phyloP scores from a whole-genome alignment of 2,888 invertebrate species.

The Agyllia agylla region DNA sequence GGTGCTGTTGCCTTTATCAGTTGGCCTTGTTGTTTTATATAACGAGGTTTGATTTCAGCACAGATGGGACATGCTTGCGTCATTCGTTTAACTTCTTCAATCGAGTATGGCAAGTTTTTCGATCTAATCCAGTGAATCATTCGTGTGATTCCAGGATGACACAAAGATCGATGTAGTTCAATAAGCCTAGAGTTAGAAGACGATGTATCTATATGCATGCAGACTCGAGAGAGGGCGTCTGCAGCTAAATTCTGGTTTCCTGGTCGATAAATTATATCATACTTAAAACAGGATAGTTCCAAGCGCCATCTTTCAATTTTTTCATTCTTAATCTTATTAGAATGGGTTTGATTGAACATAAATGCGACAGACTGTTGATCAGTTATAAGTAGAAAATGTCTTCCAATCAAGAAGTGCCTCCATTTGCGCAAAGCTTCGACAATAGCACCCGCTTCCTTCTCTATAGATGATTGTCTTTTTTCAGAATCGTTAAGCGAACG shows the following conservation, averaged over 20 bases:
- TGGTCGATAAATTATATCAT: neutral
- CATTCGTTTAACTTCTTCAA: neutral
- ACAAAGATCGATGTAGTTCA: neutral
- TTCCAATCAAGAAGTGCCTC: neutral
- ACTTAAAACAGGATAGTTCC: neutral
- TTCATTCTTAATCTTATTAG: neutral
- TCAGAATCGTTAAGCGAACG: neutral
- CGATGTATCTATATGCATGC: neutral
- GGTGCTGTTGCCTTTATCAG: neutral
- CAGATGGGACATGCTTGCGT: neutral
- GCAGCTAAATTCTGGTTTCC: neutral
- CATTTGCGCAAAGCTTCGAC: neutral
- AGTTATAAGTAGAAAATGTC: neutral
- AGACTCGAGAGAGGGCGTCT: neutral
- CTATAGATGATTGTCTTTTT: neutral
- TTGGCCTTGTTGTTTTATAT: neutral
- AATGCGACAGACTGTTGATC: neutral
- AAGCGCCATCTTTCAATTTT: neutral
- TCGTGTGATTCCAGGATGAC: neutral
- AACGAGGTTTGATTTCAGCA: neutral
- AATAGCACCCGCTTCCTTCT: neutral
- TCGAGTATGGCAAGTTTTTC: neutral
- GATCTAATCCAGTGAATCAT: slow-evolving; percentile 2
- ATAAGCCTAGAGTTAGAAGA: neutral
- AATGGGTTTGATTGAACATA: neutral